Percentiles rank a stretch among this genome's conserved stretches.
These are phyloP conservation scores for Chironomus tentans DNA, from an alignment of 2,888 invertebrate genomes.

Conservation along the genomic window DNA sequence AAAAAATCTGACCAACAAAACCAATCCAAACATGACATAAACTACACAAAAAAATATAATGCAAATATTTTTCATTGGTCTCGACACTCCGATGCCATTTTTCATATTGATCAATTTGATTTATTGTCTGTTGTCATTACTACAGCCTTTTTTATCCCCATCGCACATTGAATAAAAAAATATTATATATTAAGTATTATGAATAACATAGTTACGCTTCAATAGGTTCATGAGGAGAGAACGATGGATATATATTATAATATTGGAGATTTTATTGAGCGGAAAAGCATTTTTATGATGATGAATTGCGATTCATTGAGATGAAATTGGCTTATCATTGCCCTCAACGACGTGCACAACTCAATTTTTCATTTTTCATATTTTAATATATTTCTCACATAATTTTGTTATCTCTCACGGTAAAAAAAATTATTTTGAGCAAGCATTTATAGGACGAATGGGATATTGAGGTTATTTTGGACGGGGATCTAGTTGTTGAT, in stretches of 20 bases:
- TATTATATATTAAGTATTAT: neutral
- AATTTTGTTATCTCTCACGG: neutral
- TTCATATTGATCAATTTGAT: slow-evolving; percentile 10
- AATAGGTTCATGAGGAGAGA: neutral
- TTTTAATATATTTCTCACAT: neutral
- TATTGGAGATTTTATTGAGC: neutral
- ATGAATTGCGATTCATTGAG: slow-evolving; percentile 4
- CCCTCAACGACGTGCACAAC: neutral
- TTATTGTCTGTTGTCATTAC: slow-evolving; percentile 8
- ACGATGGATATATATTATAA: neutral
- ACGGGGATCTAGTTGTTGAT: too few relatives aligned
- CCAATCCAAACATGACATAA: slow-evolving; percentile 4
- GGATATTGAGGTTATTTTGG: too few relatives aligned
- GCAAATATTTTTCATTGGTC: slow-evolving; percentile 1
- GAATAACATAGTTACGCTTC: neutral
- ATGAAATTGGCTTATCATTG: slow-evolving; percentile 6
- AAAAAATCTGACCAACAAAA: neutral
- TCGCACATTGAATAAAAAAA: neutral
- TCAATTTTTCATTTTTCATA: neutral
- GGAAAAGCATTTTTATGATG: slow-evolving; percentile 10
- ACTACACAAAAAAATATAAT: neutral
- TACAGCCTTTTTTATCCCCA: neutral
- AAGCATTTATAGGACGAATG: too few relatives aligned
- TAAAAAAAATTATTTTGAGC: too few relatives aligned
- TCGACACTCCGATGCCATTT: slow-evolving; percentile 5